Conservation (phyloP, 2,113 vertebrate species). For the Leiothrix lutea region DNA sequence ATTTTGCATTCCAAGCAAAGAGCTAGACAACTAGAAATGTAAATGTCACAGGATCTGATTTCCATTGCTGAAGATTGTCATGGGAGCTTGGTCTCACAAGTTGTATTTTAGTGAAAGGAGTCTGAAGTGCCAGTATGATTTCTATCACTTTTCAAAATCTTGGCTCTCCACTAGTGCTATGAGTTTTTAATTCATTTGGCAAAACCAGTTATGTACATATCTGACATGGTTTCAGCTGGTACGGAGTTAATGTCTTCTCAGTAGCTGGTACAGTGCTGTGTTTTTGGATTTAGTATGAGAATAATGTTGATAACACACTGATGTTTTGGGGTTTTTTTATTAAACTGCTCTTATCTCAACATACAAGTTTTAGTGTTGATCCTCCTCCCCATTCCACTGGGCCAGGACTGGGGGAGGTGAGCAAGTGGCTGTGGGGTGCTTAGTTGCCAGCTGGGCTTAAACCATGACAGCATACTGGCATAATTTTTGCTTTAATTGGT, state of each 20-base stretch:
- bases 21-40: neutral
- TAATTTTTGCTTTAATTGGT: neutral
- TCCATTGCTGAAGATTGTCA: neutral
- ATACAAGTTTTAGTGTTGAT: neutral
- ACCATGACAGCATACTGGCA: neutral
- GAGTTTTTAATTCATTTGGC: neutral
- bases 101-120: neutral
- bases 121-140: neutral
- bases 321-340: neutral
- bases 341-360: neutral
- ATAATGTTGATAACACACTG: neutral
- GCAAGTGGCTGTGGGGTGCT: accelerated
- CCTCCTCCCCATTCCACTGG: neutral
- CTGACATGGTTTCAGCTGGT: neutral
- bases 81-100: neutral
- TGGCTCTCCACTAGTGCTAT: neutral
- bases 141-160: neutral
- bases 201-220: neutral
- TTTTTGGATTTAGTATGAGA: neutral
- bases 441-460: neutral
- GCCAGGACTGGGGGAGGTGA: neutral
- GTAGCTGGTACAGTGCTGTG: neutral
- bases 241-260: neutral
- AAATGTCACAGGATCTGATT: neutral
- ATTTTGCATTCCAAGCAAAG: neutral